Evolutionary conservation across 1,140 invertebrate genomes (phyloP), one percentile per base, ranked within the genome.

Genomic region (Drosophila bocqueti): DNA sequence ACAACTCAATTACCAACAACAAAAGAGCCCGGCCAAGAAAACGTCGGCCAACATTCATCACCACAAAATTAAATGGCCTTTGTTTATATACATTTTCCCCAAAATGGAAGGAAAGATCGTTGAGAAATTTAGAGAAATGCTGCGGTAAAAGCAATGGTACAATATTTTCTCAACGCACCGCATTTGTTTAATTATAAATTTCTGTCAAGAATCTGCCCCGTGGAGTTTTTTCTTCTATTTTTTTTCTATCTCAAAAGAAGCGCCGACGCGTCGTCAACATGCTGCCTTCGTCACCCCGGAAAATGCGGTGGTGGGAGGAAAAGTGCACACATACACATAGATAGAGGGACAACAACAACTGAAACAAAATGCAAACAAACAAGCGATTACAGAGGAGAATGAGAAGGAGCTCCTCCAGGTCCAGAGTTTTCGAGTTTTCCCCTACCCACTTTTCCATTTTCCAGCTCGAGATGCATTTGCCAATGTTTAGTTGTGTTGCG

Each of bases 181-280:
- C 84, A 89, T 89, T 89, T 89, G 84, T 89, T 89, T 90, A 89
- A 89, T 89, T 89, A 90, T 89, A 89, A 90, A 84, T 89, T 85
- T 89, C 84, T 90, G 84, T 89, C 84, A 89, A 89, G 84, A 90
- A 75, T 76, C 76, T 77, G 67, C 63, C 83, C 15, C 54, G 54
- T 60, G 38, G 36, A 42, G 68, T 54, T 34, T 46, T 47, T 64
- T 40, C 40, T 10, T 40, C 26, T 46, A 38, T 69, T 77, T n/a
- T 60, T 60, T 64, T 76, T 62, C 52, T 55, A 78, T 72, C 83
- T 86, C 84, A 86, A 86, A 57, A 86, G 84, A 79, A 87, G 81
- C 83, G 79, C 77, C 77, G 81, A 77, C 76, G 55, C 74, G 65
- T 69, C 83, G 83, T 85, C 82, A 85, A 85, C 81, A 84, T 84